These are phyloP conservation scores for Sipunculus nudus DNA, from an alignment of 2,888 invertebrate genomes.

Conservation along the genomic window DNA sequence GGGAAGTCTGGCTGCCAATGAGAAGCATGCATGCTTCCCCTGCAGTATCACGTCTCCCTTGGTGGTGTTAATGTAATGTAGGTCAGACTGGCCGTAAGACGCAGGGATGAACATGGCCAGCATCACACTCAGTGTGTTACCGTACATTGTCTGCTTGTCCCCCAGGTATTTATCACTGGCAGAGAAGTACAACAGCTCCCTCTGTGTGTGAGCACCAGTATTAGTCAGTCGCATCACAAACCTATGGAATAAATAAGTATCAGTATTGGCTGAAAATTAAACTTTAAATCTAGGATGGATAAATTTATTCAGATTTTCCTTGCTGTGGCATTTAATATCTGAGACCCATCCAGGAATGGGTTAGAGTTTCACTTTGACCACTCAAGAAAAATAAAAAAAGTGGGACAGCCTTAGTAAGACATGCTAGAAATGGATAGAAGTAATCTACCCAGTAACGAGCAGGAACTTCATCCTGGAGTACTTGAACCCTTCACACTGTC, in stretches of 20 bases:
- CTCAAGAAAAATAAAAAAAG: too few species aligned
- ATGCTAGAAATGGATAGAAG: too few species aligned
- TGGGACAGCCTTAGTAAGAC: too few species aligned
- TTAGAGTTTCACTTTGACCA: too few species aligned
- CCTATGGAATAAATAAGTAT: slow-evolving; percentile 22
- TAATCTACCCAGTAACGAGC: too few species aligned
- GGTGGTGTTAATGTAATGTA: slow-evolving; percentile 1
- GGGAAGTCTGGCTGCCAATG: slow-evolving; percentile 29
- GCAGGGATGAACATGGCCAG: slow-evolving; percentile 21
- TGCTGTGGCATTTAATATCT: too few species aligned
- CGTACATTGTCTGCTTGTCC: slow-evolving; percentile 43
- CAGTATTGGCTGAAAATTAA: not conserved
- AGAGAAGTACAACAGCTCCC: slow-evolving; percentile 32
- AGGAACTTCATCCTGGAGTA: too few species aligned
- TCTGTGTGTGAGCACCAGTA: slow-evolving; percentile 12
- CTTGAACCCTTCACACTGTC: too few species aligned
- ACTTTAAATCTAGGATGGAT: not conserved
- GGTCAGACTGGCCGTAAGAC: not conserved
- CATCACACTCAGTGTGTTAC: slow-evolving; percentile 32
- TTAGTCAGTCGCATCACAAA: slow-evolving; percentile 41
- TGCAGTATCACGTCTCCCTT: slow-evolving; percentile 41
- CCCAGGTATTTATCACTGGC: slow-evolving; percentile 43
- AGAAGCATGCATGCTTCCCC: slow-evolving; percentile 24
- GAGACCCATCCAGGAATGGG: too few species aligned
- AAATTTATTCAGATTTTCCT: too few species aligned